Conservation (phyloP, 2,888 invertebrate species). For the Ceramica pisi region DNA sequence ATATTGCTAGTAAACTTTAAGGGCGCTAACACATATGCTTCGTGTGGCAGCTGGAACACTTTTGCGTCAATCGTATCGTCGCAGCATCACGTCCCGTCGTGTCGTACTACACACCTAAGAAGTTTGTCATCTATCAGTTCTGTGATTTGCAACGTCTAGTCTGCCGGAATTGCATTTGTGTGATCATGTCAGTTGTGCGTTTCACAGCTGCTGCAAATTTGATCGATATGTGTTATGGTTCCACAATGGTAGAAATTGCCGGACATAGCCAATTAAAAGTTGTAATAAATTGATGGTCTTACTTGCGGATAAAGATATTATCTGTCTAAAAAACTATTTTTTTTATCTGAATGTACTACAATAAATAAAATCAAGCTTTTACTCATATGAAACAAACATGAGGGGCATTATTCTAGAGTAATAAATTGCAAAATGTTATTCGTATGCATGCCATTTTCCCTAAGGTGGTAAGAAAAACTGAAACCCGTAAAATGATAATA, state of each 20-base stretch:
- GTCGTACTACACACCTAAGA: slow-evolving; percentile 15
- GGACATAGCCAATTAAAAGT: not conserved
- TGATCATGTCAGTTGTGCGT: not conserved
- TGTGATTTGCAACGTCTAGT: slow-evolving; percentile 39
- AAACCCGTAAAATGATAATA: slow-evolving; percentile 41
- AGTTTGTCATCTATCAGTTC: slow-evolving; percentile 17
- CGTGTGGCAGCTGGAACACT: slow-evolving; percentile 32
- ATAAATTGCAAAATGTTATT: slow-evolving; percentile 42
- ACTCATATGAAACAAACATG: slow-evolving; percentile 10
- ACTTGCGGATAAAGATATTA: no score
- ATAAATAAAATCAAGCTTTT: slow-evolving; percentile 3
- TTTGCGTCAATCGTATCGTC: slow-evolving; percentile 17
- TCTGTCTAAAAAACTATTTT: no score
- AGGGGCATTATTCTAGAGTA: slow-evolving; percentile 8
- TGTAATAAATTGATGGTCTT: not conserved
- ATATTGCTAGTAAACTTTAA: slow-evolving; percentile 52
- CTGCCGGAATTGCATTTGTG: slow-evolving; percentile 12
- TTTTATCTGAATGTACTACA: not conserved
- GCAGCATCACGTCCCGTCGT: slow-evolving; percentile 10
- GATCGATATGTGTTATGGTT: not conserved
- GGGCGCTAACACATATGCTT: slow-evolving; percentile 53
- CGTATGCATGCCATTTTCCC: slow-evolving; percentile 25
- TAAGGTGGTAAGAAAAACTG: slow-evolving; percentile 9
- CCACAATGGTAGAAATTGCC: not conserved
- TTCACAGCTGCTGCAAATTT: slow-evolving; percentile 29